Conservation (phyloP, 2,797 vertebrate genomes). For the Phataginus tetradactyla region DNA sequence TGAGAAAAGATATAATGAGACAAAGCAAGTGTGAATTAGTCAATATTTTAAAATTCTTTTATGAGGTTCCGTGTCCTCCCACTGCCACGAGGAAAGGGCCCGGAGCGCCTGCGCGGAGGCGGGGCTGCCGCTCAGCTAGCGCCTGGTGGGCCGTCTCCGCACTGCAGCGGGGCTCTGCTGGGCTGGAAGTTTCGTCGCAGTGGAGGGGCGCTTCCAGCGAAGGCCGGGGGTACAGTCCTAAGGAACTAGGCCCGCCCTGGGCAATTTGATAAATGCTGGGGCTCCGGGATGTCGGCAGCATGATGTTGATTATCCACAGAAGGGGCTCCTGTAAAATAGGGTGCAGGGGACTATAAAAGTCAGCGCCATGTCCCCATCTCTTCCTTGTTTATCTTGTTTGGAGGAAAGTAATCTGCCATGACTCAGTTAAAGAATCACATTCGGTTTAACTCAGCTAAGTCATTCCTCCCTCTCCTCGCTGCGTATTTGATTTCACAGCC, state of each 20-base stretch:
- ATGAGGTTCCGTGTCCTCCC: neutral
- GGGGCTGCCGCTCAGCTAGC: no score
- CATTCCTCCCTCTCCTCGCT: neutral
- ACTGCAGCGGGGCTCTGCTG: neutral
- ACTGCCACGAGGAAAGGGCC: neutral
- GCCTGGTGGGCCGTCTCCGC: neutral
- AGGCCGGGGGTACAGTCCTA: neutral
- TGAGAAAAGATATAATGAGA: neutral
- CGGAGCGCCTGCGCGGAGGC: neutral
- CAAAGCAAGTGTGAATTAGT: neutral
- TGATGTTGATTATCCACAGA: neutral
- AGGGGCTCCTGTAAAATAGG: neutral
- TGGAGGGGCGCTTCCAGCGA: neutral
- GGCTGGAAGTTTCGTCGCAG: neutral
- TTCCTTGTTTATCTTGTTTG: neutral
- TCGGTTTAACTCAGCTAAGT: neutral
- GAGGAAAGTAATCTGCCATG: neutral
- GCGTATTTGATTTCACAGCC: neutral
- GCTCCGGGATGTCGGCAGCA: neutral
- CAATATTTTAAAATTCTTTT: neutral
- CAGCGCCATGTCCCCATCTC: no score
- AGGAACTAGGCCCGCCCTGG: neutral
- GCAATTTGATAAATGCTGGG: neutral
- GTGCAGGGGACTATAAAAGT: neutral
- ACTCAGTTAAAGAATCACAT: neutral